These are phyloP conservation scores for Etheostoma nigrum DNA, from an alignment of 2,797 vertebrate species.

Conservation along the genomic window DNA sequence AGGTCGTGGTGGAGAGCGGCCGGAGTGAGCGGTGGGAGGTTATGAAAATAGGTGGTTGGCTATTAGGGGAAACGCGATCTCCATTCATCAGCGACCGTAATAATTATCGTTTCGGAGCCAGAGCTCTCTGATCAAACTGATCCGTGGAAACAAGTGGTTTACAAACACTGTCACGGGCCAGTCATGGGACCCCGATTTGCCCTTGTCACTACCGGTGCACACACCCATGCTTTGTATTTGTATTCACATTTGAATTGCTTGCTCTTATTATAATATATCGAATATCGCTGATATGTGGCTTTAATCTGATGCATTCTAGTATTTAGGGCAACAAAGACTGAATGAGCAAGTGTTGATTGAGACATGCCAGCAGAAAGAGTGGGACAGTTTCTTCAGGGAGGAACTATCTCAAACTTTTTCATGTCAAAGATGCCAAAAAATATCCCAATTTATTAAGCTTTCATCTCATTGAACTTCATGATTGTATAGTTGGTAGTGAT, in stretches of 20 bases:
- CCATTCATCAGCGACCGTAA: conserved; percentile 90
- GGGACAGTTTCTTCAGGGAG: not conserved
- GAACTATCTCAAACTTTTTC: not conserved
- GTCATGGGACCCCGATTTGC: conserved; percentile 78
- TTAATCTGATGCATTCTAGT: not conserved
- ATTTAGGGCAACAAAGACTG: not conserved
- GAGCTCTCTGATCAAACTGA: conserved; percentile 88
- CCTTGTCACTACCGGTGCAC: conserved; percentile 71
- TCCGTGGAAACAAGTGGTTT: conserved; percentile 90
- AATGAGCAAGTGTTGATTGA: conserved; percentile 16
- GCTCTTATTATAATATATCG: not conserved
- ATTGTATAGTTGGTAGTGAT: not conserved
- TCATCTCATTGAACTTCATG: not conserved
- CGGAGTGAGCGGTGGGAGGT: conserved; percentile 91
- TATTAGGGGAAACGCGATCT: conserved; percentile 94
- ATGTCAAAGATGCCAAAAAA: not conserved
- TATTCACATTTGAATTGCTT: conserved; percentile 1
- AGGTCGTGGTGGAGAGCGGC: conserved; percentile 90
- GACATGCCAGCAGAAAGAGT: not conserved
- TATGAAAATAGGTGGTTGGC: conserved; percentile 91
- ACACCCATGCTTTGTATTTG: conserved; percentile 38
- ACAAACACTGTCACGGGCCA: conserved; percentile 91
- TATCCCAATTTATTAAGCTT: not conserved
- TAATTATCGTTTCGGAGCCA: conserved; percentile 82
- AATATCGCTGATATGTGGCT: not conserved